Evolutionary conservation across 2,888 invertebrate genomes (phyloP).

Genomic region (Drosophila yooni): DNA sequence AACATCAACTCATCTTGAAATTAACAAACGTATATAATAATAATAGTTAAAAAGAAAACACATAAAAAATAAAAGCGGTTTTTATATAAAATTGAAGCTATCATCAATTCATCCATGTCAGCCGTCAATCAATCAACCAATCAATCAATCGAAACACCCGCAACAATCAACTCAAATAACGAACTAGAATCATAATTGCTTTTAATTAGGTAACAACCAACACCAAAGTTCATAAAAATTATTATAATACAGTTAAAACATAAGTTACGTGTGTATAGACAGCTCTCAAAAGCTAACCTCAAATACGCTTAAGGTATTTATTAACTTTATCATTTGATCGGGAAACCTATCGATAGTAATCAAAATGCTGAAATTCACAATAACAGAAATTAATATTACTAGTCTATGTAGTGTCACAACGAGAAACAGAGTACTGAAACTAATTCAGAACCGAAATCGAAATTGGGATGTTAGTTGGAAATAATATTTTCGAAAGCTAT

Average conservation of each 20-base stretch:
- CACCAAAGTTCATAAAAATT: conserved; percentile 35
- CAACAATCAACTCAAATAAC: conserved; percentile 36
- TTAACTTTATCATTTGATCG: neutral
- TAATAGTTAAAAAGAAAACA: conserved; percentile 24
- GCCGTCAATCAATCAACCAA: conserved; percentile 22
- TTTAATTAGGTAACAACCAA: conserved; percentile 37
- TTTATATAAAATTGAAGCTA: conserved; percentile 29
- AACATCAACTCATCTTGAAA: conserved; percentile 24
- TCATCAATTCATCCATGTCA: conserved; percentile 1
- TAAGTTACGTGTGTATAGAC: conserved; percentile 10
- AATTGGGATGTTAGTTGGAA: neutral
- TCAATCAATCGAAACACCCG: conserved; percentile 31
- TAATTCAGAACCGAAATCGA: neutral
- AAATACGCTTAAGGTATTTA: neutral
- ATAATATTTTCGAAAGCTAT: neutral
- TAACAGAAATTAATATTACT: neutral
- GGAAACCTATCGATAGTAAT: neutral
- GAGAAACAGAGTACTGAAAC: neutral
- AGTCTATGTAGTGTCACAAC: neutral
- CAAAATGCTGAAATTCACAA: neutral
- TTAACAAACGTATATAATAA: conserved; percentile 20
- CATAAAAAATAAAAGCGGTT: conserved; percentile 46
- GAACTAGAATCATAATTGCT: conserved; percentile 26
- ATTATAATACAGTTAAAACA: conserved; percentile 46
- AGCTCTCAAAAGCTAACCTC: conserved; percentile 26